Evolutionary conservation across 2,797 vertebrate species (phyloP).

Genomic region (Anas capensis): DNA sequence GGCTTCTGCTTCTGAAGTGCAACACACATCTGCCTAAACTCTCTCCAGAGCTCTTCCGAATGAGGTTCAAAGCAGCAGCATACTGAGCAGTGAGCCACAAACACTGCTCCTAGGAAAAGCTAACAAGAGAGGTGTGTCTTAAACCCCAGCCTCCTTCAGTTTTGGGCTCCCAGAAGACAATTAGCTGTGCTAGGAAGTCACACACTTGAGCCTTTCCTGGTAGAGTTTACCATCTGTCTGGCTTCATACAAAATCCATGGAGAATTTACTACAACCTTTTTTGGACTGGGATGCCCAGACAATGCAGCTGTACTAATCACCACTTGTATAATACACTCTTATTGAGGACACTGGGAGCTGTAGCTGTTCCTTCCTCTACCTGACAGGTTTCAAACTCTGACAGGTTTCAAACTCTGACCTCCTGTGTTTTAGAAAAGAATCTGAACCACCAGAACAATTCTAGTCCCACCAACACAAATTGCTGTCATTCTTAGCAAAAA

Average conservation of each 20-base stretch:
- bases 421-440: background rate
- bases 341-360: background rate
- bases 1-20: constrained; percentile 2
- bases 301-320: background rate
- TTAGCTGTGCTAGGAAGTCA: background rate
- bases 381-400: background rate
- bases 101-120: background rate
- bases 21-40: background rate
- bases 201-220: background rate
- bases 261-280: background rate
- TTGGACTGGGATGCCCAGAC: background rate
- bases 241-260: background rate
- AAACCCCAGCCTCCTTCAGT: background rate
- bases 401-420: background rate
- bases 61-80: constrained; percentile 1
- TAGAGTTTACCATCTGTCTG: background rate
- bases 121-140: background rate
- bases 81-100: background rate
- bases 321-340: background rate
- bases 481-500: background rate
- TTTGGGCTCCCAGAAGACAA: background rate
- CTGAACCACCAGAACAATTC: background rate
- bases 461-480: background rate
- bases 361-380: background rate
- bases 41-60: fast-evolving